Conservation (phyloP, 2,888 invertebrate genomes). For the Dimorphilus gyrociliatus region DNA sequence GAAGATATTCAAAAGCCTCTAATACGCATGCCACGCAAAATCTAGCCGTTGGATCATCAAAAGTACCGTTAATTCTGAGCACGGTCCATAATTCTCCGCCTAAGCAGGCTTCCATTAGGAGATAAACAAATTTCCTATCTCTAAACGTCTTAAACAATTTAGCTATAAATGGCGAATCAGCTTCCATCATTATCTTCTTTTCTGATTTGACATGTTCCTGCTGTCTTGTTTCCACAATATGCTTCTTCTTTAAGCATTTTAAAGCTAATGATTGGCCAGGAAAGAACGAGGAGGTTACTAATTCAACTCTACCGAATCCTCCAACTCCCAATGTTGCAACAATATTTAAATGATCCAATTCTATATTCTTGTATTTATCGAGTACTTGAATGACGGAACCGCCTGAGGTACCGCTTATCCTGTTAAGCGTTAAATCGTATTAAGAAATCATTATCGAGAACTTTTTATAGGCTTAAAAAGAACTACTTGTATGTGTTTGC, state of each 20-base stretch:
- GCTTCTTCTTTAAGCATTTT: conserved; percentile 72
- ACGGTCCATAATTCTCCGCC: conserved; percentile 91
- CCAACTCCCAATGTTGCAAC: conserved; percentile 94
- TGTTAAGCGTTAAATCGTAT: too few species aligned
- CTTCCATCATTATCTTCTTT: conserved; percentile 61
- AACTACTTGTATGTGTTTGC: too few species aligned
- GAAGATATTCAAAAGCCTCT: conserved; percentile 92
- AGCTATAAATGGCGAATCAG: conserved; percentile 57
- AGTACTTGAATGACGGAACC: too few species aligned
- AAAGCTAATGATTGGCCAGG: conserved; percentile 63
- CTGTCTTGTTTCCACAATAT: conserved; percentile 71
- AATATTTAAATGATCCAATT: conserved; percentile 66
- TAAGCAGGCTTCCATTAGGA: conserved; percentile 81
- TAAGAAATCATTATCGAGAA: too few species aligned
- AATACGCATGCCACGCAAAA: conserved; percentile 90
- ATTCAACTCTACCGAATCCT: conserved; percentile 91
- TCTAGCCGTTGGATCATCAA: conserved; percentile 71
- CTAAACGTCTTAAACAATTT: conserved; percentile 72
- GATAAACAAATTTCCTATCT: conserved; percentile 78
- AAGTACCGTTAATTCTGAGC: conserved; percentile 53
- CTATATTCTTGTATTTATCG: conserved; percentile 49
- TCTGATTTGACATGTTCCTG: conserved; percentile 76
- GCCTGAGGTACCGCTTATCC: too few species aligned
- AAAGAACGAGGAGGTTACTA: too few species aligned
- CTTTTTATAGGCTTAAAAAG: too few species aligned